Conservation (phyloP, 2,113 vertebrate species). For the Amphiprion ocellaris region DNA sequence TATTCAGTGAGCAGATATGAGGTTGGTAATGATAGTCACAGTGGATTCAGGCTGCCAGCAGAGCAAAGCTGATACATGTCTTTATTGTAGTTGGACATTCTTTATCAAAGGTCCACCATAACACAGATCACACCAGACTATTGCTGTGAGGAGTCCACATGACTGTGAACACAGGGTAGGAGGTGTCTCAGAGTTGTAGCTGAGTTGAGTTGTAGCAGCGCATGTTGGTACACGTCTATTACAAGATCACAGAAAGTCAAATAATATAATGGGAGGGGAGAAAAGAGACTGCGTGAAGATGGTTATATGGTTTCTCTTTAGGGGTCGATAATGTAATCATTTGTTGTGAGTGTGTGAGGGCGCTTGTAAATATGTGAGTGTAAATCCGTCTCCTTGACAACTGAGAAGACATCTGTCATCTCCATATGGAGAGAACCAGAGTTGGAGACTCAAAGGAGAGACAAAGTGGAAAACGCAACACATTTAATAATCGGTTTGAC, state of each 20-base stretch:
- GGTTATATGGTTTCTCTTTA: constrained; percentile 1
- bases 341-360: constrained; percentile 35
- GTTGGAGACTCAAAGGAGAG: constrained; percentile 33
- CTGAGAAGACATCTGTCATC: constrained; percentile 73
- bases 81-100: not conserved
- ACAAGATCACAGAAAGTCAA: constrained; percentile 33
- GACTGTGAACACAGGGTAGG: not conserved
- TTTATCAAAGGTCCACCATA: constrained; percentile 1
- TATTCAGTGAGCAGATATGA: not conserved
- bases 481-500: constrained; percentile 17
- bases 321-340: constrained; percentile 16
- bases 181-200: constrained; percentile 4
- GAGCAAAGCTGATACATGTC: not conserved
- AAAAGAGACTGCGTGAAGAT: not conserved
- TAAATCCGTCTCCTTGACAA: constrained; percentile 64
- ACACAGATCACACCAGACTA: constrained; percentile 13
- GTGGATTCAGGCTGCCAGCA: not conserved
- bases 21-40: too few species aligned
- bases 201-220: constrained; percentile 6
- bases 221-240: constrained; percentile 10
- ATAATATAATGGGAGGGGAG: not conserved
- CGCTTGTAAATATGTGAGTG: constrained; percentile 42
- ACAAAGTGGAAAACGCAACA: not conserved
- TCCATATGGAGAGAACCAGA: constrained; percentile 68
- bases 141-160: constrained; percentile 7